Conservation (phyloP, 2,113 vertebrate genomes). For the Etia nguti region DNA sequence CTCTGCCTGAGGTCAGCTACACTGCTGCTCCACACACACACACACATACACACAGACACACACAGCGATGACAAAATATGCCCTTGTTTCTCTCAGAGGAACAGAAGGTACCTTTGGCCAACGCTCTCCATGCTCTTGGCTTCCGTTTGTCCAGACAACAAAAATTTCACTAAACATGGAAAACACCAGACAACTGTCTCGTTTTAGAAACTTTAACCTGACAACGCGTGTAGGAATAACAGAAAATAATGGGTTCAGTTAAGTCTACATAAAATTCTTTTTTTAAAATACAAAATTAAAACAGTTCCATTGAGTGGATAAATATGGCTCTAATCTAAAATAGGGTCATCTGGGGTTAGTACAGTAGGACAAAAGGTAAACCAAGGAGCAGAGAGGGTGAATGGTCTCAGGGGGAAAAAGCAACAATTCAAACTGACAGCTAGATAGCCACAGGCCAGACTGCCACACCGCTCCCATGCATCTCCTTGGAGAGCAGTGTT, state of each 20-base stretch:
- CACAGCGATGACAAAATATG: background rate
- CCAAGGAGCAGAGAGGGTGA: background rate
- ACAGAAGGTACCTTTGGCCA: background rate
- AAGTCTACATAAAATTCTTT: background rate
- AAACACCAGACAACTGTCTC: background rate
- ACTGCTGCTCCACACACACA: background rate
- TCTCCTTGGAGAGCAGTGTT: background rate
- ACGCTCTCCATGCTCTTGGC: background rate
- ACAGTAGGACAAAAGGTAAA: slow-evolving; percentile 30
- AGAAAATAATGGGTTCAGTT: background rate
- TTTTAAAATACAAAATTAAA: background rate
- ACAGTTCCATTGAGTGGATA: background rate
- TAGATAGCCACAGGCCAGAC: background rate
- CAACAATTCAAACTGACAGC: slow-evolving; percentile 17
- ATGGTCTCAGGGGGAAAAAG: background rate
- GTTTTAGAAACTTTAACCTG: background rate
- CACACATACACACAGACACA: background rate
- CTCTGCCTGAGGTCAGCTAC: background rate
- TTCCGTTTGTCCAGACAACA: background rate
- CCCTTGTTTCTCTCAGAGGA: background rate
- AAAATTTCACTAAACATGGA: background rate
- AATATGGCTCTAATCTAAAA: background rate
- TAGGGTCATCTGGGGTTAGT: background rate
- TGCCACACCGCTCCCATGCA: background rate
- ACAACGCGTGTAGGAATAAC: background rate